Evolutionary conservation across 2,888 invertebrate genomes (phyloP).

Genomic region (Trichopoda pennipes): DNA sequence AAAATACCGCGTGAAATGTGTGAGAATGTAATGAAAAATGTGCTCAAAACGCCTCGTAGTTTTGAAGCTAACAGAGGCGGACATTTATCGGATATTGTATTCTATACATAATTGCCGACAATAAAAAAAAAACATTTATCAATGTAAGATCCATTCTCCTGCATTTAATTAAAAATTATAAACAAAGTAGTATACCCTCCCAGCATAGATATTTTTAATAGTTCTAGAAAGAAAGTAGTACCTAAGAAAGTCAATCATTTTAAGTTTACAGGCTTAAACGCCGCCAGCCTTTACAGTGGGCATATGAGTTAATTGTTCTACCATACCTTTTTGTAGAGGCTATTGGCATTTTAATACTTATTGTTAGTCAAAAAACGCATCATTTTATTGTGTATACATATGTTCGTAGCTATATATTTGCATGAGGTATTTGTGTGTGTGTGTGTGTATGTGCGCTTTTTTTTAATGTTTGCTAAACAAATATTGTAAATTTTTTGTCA

Average conservation of each 20-base stretch:
- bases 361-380: constrained; percentile 61
- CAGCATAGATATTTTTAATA: no score
- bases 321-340: constrained; percentile 32
- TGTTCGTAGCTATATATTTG: constrained; percentile 27
- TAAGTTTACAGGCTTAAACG: neutral
- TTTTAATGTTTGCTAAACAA: constrained; percentile 48
- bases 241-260: neutral
- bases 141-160: no score
- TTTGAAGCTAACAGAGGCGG: no score
- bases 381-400: constrained; percentile 33
- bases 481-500: constrained; percentile 47
- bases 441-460: neutral
- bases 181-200: no score
- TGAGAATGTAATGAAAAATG: no score
- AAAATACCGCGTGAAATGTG: no score
- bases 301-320: constrained; percentile 32
- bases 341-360: constrained; percentile 58
- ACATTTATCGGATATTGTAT: no score
- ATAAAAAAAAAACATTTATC: no score
- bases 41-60: no score
- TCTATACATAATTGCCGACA: no score
- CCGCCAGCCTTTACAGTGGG: neutral
- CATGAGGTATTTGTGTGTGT: constrained; percentile 3
- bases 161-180: no score
- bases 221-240: no score